These are phyloP conservation scores for Loris lydekkerianus DNA, from an alignment of 2,797 vertebrate genomes.

Conservation along the genomic window DNA sequence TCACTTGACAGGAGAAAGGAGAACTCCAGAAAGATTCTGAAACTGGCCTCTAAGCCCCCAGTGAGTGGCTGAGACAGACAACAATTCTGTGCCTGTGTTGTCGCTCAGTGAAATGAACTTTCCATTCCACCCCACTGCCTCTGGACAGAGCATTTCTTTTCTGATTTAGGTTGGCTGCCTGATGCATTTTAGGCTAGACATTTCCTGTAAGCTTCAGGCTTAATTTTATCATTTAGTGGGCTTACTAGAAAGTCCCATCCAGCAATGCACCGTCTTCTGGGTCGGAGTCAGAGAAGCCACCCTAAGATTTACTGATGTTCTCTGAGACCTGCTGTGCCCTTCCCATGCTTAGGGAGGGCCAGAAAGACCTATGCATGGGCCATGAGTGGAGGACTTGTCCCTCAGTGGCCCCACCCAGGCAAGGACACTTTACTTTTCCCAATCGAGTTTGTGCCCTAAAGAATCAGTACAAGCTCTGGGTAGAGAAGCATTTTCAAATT, in stretches of 20 bases:
- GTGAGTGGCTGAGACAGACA: neutral
- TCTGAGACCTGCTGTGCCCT: neutral
- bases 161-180: neutral
- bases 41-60: neutral
- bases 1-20: neutral
- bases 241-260: neutral
- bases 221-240: neutral
- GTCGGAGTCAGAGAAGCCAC: neutral
- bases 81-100: neutral
- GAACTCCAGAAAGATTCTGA: neutral
- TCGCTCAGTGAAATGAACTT: slow-evolving; percentile 19
- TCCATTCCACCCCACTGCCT: neutral
- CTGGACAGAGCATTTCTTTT: neutral
- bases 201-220: slow-evolving; percentile 38
- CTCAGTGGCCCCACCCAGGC: neutral
- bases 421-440: slow-evolving; percentile 75
- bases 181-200: neutral
- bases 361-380: neutral
- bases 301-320: neutral
- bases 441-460: slow-evolving; percentile 85
- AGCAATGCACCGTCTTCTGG: neutral
- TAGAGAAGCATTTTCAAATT: slow-evolving; percentile 79
- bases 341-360: neutral
- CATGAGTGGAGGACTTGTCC: neutral
- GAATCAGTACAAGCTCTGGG: slow-evolving; percentile 73